A percentile compares a stretch with the other conserved stretches of the same genome.
Conservation (phyloP, 2,797 vertebrate genomes). For the Valencia hispanica region DNA sequence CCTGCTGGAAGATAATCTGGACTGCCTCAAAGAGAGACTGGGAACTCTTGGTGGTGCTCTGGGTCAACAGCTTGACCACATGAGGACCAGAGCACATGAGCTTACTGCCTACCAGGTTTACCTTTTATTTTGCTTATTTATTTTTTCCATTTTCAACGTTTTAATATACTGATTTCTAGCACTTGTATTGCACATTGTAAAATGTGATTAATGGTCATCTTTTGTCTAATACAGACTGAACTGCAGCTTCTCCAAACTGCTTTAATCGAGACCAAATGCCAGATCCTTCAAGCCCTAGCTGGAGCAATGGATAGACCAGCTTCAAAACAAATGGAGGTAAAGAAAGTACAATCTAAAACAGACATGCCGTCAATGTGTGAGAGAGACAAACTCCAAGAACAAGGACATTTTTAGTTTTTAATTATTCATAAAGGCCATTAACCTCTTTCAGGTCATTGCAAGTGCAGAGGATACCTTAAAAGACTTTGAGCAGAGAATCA, state of each 20-base stretch:
- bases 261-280: slow-evolving; percentile 88
- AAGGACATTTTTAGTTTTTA: background rate
- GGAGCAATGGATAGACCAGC: slow-evolving; percentile 85
- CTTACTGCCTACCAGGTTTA: slow-evolving; percentile 87
- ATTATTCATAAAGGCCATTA: background rate
- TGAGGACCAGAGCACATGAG: slow-evolving; percentile 87
- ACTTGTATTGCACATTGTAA: background rate
- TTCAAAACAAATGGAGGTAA: slow-evolving; percentile 90
- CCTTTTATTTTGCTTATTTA: background rate
- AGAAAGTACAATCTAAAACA: background rate
- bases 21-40: slow-evolving; percentile 85
- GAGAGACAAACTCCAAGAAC: background rate
- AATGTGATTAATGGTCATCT: background rate
- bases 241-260: slow-evolving; percentile 87
- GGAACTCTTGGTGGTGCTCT: slow-evolving; percentile 83
- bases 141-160: background rate
- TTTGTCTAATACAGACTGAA: slow-evolving; percentile 83
- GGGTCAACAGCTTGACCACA: slow-evolving; percentile 83
- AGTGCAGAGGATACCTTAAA: slow-evolving; percentile 88
- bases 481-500: slow-evolving; percentile 87
- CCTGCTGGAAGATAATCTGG: slow-evolving; percentile 88
- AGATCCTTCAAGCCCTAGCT: slow-evolving; percentile 87
- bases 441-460: slow-evolving; percentile 80
- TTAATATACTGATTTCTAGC: background rate
- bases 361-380: background rate